Percentiles rank a stretch among this genome's conserved stretches.
These are phyloP conservation scores for Borostomias antarcticus DNA, from an alignment of 2,797 vertebrate genomes.

Conservation along the genomic window DNA sequence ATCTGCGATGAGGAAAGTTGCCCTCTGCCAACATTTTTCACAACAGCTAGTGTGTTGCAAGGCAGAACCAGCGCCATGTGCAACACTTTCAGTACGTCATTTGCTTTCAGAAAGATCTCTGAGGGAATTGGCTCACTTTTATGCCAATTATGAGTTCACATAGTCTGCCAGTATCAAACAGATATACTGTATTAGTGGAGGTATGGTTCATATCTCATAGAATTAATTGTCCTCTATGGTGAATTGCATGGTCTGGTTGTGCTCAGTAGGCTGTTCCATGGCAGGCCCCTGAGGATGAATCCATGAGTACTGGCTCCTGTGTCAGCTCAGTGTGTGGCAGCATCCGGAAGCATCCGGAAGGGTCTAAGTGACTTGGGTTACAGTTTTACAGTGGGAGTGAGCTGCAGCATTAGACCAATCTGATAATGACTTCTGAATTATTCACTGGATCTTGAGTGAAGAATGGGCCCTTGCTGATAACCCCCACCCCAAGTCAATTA, in stretches of 20 bases:
- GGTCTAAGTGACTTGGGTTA: constrained; percentile 29
- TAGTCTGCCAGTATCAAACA: not conserved
- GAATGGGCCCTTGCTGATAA: constrained; percentile 3
- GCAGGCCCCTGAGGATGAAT: not conserved
- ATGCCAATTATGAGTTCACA: not conserved
- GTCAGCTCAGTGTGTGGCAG: constrained; percentile 16
- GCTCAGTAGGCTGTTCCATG: not conserved
- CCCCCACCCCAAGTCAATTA: not conserved
- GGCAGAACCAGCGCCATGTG: constrained; percentile 16
- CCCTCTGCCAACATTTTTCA: constrained; percentile 26
- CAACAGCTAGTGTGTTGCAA: constrained; percentile 17
- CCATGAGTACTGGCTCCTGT: constrained; percentile 5
- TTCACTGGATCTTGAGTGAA: constrained; percentile 5
- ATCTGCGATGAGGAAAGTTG: constrained; percentile 27
- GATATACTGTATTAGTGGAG: not conserved
- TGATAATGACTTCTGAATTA: constrained; percentile 29
- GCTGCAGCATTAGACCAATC: constrained; percentile 5
- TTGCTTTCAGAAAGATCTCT: not conserved
- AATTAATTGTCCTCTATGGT: not conserved
- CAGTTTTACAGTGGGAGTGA: constrained; percentile 6
- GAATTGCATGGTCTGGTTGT: not conserved
- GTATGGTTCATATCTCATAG: not conserved
- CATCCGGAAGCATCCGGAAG: not conserved
- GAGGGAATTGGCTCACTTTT: not conserved
- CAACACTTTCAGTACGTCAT: not conserved